Evolutionary conservation across 1,140 invertebrate species (phyloP).

Genomic region (Globodera rostochiensis): DNA sequence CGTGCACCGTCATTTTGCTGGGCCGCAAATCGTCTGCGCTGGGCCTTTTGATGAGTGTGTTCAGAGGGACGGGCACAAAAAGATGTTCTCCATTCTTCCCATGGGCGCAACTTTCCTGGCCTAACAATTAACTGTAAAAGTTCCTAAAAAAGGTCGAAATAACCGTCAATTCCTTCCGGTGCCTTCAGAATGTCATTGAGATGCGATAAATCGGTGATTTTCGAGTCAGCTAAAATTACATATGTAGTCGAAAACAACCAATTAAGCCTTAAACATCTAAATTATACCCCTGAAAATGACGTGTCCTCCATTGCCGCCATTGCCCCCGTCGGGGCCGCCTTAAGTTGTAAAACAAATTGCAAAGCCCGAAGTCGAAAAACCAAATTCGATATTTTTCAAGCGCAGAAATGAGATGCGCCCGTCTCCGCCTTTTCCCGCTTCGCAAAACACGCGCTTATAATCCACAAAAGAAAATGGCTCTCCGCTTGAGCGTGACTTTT

Average conservation of each 20-base stretch:
- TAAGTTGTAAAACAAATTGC: neutral
- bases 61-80: slow-evolving; percentile 77
- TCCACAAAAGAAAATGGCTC: slow-evolving; percentile 67
- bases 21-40: slow-evolving; percentile 37
- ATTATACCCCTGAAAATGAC: slow-evolving; percentile 72
- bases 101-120: slow-evolving; percentile 77
- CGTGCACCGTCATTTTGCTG: slow-evolving; percentile 71
- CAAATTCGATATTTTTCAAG: slow-evolving; percentile 79
- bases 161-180: slow-evolving; percentile 35
- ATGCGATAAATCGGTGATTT: slow-evolving; percentile 45
- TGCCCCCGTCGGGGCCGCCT: slow-evolving; percentile 89
- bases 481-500: slow-evolving; percentile 31
- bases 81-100: slow-evolving; percentile 76
- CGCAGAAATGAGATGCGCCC: slow-evolving; percentile 83
- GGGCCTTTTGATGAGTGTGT: slow-evolving; percentile 77
- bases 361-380: neutral
- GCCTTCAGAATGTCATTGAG: slow-evolving; percentile 25
- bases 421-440: slow-evolving; percentile 87
- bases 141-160: neutral
- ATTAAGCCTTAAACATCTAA: neutral
- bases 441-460: slow-evolving; percentile 68
- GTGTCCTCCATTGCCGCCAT: slow-evolving; percentile 93
- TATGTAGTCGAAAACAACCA: slow-evolving; percentile 9
- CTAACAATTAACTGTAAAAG: slow-evolving; percentile 67
- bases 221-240: slow-evolving; percentile 53